These are phyloP conservation scores for Antennarius maculatus DNA, from an alignment of 2,797 vertebrate species.

Conservation along the genomic window DNA sequence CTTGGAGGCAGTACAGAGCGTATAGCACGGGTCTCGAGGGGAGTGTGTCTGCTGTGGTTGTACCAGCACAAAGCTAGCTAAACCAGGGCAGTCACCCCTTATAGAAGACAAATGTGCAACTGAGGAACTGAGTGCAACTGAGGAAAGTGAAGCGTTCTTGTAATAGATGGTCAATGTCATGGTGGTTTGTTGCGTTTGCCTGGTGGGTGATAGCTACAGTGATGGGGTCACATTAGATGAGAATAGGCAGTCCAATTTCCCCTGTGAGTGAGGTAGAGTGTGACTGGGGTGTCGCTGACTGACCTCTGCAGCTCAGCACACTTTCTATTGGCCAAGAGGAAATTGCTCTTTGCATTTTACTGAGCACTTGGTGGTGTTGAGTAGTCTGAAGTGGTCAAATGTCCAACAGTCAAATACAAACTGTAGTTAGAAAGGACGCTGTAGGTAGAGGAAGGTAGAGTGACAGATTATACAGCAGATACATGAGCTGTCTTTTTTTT, in stretches of 20 bases:
- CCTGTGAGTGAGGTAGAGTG: constrained; percentile 29
- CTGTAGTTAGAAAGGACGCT: neutral
- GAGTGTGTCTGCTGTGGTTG: constrained; percentile 11
- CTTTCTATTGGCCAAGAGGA: constrained; percentile 28
- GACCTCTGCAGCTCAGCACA: constrained; percentile 55
- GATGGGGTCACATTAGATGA: constrained; percentile 66
- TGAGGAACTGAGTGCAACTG: constrained; percentile 11
- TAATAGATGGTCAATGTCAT: constrained; percentile 60
- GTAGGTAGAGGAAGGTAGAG: neutral
- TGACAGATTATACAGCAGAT: neutral
- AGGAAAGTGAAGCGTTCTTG: constrained; percentile 39
- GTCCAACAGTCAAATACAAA: constrained; percentile 3
- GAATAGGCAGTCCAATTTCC: constrained; percentile 62
- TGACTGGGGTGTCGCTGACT: constrained; percentile 46
- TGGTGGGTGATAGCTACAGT: constrained; percentile 49
- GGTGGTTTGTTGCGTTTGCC: constrained; percentile 54
- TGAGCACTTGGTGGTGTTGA: neutral
- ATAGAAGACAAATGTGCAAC: constrained; percentile 34
- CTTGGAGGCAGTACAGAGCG: neutral
- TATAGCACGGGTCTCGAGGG: neutral
- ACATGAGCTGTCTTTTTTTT: no score
- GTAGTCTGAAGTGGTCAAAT: neutral
- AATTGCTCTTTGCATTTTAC: constrained; percentile 2
- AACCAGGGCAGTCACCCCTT: constrained; percentile 28
- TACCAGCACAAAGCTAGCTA: constrained; percentile 21